Evolutionary conservation across 1,140 invertebrate species (phyloP), one percentile per base, ranked within the genome.

Genomic region (Eriocheir sinensis): DNA sequence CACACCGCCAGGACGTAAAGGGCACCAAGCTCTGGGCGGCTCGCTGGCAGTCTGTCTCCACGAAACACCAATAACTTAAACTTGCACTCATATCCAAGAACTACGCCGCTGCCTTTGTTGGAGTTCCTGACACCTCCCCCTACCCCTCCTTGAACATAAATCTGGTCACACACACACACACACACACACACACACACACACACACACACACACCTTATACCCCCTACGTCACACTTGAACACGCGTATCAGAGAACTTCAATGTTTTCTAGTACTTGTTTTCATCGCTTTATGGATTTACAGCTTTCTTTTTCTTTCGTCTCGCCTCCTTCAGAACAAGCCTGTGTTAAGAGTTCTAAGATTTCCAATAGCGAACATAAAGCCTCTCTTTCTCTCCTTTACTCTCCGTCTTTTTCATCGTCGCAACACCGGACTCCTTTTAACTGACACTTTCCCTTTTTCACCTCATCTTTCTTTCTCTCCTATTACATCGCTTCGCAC

Each of bases 161-260:
- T 72, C 60, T 72, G 27, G 21, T n/a, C 60, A 72, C 27, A 72
- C 60, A 72, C 60, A 72, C 60, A 72, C 60, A 72, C 60, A 72
- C 60, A 72, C 60, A 72, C 6, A 72, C 60, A 72, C 60, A 72
- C 60, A 72, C 60, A 72, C 60, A 72, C 60, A 72, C 60, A 72
- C 60, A 72, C 60, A 72, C 60, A 72, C 60, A 72, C 60, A 72
- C 60, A 60, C n/a, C 9, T 72, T 72, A 72, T 48, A n/a, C 17
- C 21, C 3, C 21, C n/a, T 72, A n/a, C 60, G n/a, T n/a, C n/a
- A n/a, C n/a, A n/a, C n/a, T 1, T 72, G 60, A 72, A 72, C 27
- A 72, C n/a, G n/a, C n/a, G n/a, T n/a, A n/a, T 21, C 60, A 72
- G 27, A 72, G 27, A 3, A 72, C 27, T n/a, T 72, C 17, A n/a